Evolutionary conservation across 2,797 vertebrate genomes (phyloP), one percentile per base, ranked within the genome.

Genomic region (Hipposideros larvatus): DNA sequence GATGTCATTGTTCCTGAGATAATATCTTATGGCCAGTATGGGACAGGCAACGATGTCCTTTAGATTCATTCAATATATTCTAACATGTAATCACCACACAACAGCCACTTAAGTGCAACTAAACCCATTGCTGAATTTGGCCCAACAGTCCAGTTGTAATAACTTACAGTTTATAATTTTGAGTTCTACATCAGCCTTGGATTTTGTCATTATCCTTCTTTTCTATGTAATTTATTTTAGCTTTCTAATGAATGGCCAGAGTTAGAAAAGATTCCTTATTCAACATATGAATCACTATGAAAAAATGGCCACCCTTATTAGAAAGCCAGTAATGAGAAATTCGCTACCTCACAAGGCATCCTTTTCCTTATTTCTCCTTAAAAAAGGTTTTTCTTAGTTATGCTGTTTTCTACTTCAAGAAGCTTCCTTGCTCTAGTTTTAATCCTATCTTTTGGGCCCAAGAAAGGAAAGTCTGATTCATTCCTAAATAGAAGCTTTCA

Each of bases 1-100:
- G 16, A 31, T 78, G 5, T 4, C 4, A n/a, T 28, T 48, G 15
- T 24, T 46, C 14, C 34, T 71, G 31, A 73, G 5, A 19, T 73
- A 4, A 43, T 57, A 22, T 63, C 6, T 51, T 59, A 41, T 11
- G 2, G 7, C 0, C 6, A 59, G 0, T 1, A 37, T 24, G 8
- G 46, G 22, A 55, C 16, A 34, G 24, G 26, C 3, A 73, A 63
- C 14, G 13, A 34, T 7, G 71, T 0, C 3, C 3, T 61, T 61
- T 78, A 8, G 15, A 18, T n/a, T 26, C 15, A 78, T 57, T 90
- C 61, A 14, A 19, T 78, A 34, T 31, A 59, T 65, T 46, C 18
- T 78, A 70, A 48, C 9, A 53, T n/a, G 11, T 26, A 61, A 24
- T 70, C 57, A 43, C 11, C 15, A 48, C 2, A 51, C 26, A 28